phyloP scores from a whole-genome alignment of 2,888 invertebrate genomes.

The Proisotoma minuta region DNA sequence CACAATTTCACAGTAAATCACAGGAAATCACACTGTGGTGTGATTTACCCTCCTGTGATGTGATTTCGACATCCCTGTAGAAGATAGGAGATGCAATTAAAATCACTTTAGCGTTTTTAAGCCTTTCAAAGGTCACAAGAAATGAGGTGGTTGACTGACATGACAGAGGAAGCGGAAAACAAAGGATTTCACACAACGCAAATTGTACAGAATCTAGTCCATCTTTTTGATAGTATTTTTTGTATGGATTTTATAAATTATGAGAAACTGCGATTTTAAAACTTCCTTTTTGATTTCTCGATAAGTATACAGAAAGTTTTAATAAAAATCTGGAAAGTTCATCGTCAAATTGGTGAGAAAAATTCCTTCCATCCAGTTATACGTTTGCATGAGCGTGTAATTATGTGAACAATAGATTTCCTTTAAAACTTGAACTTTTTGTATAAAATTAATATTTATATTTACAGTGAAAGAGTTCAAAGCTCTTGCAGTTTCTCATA shows the following conservation, averaged over 20 bases:
- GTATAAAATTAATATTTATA: not conserved
- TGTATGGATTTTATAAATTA: conserved; percentile 14
- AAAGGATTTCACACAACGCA: not conserved
- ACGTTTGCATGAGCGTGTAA: not conserved
- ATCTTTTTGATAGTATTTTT: conserved; percentile 6
- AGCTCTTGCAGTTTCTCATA: not conserved
- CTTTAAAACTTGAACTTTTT: too few species aligned
- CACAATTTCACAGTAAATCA: too few species aligned
- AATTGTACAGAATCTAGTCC: conserved; percentile 7
- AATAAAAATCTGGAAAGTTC: conserved; percentile 40
- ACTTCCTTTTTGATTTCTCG: conserved; percentile 41
- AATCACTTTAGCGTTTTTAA: too few species aligned
- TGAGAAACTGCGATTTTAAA: conserved; percentile 12
- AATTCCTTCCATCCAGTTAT: conserved; percentile 15
- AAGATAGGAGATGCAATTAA: too few species aligned
- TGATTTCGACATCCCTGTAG: too few species aligned
- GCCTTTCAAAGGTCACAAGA: too few species aligned
- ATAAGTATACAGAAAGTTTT: conserved; percentile 17
- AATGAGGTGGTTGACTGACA: conserved; percentile 38
- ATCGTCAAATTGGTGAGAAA: conserved; percentile 18
- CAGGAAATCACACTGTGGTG: too few species aligned
- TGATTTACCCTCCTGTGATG: too few species aligned
- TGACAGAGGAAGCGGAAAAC: conserved; percentile 37
- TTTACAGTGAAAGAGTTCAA: not conserved
- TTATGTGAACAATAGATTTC: not conserved